Evolutionary conservation across 2,113 vertebrate genomes (phyloP), one percentile per base, ranked within the genome.

Genomic region (Neopipo cinnamomea): DNA sequence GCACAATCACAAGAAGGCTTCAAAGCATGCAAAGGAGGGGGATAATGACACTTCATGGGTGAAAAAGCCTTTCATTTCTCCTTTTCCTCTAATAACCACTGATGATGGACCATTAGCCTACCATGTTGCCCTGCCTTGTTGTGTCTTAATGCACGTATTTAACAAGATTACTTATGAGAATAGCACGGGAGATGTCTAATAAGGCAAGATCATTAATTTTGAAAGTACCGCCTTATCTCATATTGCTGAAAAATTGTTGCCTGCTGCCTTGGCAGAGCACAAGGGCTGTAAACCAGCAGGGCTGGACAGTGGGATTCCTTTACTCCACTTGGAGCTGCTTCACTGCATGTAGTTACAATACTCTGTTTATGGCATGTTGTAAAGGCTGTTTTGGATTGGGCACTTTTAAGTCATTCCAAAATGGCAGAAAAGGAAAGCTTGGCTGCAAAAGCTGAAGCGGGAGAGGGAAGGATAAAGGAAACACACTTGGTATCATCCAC

Each of bases 131-230:
- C 78, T 77, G 44, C 52, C 56, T 88, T 83, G 19, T 66, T 93
- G 59, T 66, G 47, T 41, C 71, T 78, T 83, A 83, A 91, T 47
- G 42, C 30, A 70, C 2, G 3, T n/a, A 78, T 73, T 81, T 93
- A 91, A 88, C 39, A 55, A 74, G 63, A 75, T 75, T 52, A 74
- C 63, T 85, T 77, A 59, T 3, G 25, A 77, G 46, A 44, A 31
- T 9, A 83, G 76, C 49, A 83, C 58, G 63, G 75, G 25, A 15
- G 65, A 81, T 55, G 16, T 35, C 66, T 92, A 86, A 88, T 72
- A 94, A 85, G 53, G 82, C 33, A 75, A 87, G 49, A 81, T 76
- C 58, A 70, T 59, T 70, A 35, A 89, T 88, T 95, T 58, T 85
- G 8, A 30, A 89, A 91, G 77, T 41, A 27, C 8, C 5, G 3